phyloP scores from a whole-genome alignment of 2,113 vertebrate species.

The Albula goreensis region DNA sequence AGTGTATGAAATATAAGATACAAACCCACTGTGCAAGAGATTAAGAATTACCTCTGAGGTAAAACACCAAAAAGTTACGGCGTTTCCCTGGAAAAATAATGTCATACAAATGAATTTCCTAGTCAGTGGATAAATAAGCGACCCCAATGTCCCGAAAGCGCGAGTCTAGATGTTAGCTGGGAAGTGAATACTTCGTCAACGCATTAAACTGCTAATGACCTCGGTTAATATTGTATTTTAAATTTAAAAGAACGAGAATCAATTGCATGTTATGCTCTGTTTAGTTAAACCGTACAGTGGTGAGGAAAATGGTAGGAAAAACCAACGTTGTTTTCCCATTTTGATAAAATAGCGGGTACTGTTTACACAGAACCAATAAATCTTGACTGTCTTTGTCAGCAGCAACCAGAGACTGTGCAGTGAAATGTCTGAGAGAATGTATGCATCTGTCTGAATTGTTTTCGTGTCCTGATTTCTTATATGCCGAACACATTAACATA shows the following conservation, averaged over 20 bases:
- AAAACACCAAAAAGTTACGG: too few species aligned
- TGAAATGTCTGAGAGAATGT: background rate
- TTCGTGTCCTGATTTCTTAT: background rate
- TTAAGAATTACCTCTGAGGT: background rate
- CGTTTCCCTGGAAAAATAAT: too few species aligned
- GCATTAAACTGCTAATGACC: background rate
- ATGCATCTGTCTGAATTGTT: slow-evolving; percentile 6
- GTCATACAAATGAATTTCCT: background rate
- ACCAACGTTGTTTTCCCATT: background rate
- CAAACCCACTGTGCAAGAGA: background rate
- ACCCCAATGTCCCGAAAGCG: background rate
- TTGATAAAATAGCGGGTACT: slow-evolving; percentile 19
- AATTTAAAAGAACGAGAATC: background rate
- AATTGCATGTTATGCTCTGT: background rate
- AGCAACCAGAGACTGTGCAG: background rate
- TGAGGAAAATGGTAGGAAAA: background rate
- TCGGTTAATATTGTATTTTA: too few species aligned
- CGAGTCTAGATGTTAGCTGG: background rate
- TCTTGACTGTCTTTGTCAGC: slow-evolving; percentile 13
- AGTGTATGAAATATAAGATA: background rate
- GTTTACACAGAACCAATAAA: slow-evolving; percentile 18
- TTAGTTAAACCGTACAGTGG: background rate
- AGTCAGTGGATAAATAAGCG: background rate
- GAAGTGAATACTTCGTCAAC: background rate
- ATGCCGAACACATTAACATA: background rate